Conservation (phyloP, 2,888 invertebrate species). For the Tiliacea citrago region DNA sequence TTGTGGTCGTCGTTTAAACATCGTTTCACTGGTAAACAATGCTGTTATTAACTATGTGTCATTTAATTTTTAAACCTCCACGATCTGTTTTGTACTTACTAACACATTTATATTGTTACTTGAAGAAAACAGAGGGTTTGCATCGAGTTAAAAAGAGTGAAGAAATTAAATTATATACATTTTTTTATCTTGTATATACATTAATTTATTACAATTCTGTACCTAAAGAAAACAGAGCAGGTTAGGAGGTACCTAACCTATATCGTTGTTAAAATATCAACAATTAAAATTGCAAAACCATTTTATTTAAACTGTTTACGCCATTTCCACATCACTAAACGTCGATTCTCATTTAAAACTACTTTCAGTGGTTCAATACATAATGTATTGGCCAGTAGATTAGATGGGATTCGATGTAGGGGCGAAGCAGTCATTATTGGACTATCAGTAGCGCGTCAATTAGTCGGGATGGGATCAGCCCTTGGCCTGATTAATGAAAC, state of each 20-base stretch:
- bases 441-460: slow-evolving; percentile 70
- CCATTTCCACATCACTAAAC: neutral
- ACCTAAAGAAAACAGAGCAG: neutral
- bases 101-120: neutral
- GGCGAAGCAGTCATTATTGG: slow-evolving; percentile 64
- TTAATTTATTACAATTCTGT: neutral
- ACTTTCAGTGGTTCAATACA: slow-evolving; percentile 38
- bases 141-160: too few relatives aligned
- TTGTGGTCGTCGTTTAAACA: slow-evolving; percentile 1
- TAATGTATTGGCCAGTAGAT: slow-evolving; percentile 61
- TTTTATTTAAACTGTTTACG: neutral
- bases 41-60: slow-evolving; percentile 4
- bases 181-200: neutral
- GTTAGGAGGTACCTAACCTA: neutral
- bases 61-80: slow-evolving; percentile 16
- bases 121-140: neutral
- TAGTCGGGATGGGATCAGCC: slow-evolving; percentile 67
- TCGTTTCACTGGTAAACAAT: slow-evolving; percentile 27
- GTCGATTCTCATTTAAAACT: slow-evolving; percentile 41
- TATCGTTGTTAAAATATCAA: neutral
- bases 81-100: neutral
- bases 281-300: neutral
- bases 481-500: slow-evolving; percentile 75
- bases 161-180: too few relatives aligned
- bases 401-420: slow-evolving; percentile 58